Conservation (phyloP, 2,797 vertebrate species). For the Pangasius macronema region DNA sequence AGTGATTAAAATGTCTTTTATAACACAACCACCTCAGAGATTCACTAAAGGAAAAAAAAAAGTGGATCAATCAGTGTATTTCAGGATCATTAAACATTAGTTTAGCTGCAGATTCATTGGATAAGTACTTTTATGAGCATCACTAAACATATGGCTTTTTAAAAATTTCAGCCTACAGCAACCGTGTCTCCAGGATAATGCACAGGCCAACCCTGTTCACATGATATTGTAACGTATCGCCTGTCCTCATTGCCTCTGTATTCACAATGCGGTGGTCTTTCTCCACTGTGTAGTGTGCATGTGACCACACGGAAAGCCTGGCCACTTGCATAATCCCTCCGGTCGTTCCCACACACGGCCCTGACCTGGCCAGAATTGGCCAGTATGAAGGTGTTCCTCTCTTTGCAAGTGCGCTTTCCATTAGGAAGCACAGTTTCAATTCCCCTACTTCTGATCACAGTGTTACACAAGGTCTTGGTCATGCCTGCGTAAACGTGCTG, state of each 20-base stretch:
- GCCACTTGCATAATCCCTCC: background rate
- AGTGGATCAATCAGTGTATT: background rate
- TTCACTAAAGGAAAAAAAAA: background rate
- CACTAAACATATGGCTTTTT: background rate
- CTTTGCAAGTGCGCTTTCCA: background rate
- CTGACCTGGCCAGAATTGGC: background rate
- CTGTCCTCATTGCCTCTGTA: accelerated
- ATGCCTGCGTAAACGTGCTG: background rate
- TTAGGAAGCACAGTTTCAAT: background rate
- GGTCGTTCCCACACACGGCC: accelerated
- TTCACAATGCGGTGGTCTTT: background rate
- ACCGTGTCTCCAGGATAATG: background rate
- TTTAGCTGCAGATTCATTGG: background rate
- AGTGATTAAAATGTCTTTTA: background rate
- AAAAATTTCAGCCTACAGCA: background rate
- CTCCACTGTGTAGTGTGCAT: background rate
- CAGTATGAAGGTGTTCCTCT: background rate
- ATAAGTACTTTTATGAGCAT: background rate
- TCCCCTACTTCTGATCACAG: accelerated
- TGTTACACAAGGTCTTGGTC: background rate
- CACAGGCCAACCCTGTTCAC: background rate
- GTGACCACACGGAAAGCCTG: background rate
- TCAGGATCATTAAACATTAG: background rate
- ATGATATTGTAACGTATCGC: background rate
- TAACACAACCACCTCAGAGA: background rate